phyloP scores from a whole-genome alignment of 2,113 vertebrate genomes.

The Coryphaenoides rupestris region DNA sequence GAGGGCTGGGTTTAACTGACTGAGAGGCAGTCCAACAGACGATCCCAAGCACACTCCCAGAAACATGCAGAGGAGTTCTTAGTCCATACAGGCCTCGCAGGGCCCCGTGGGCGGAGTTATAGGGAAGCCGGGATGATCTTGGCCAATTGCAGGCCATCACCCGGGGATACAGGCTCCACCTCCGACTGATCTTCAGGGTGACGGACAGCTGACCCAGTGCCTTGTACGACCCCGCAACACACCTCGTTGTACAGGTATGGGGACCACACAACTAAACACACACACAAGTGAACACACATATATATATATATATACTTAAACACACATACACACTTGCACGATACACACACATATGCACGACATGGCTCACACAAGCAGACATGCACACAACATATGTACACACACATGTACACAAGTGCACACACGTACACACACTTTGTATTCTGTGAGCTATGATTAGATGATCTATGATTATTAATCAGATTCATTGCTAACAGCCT shows the following conservation, averaged over 20 bases:
- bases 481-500: no score
- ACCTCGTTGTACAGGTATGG: slow-evolving; percentile 46
- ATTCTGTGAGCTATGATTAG: no score
- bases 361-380: no score
- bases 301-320: slow-evolving; percentile 10
- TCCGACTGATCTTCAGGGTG: slow-evolving; percentile 64
- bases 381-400: no score
- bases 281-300: not conserved
- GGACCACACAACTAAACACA: not conserved
- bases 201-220: slow-evolving; percentile 44
- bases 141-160: slow-evolving; percentile 63
- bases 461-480: no score
- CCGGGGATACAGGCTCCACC: slow-evolving; percentile 59
- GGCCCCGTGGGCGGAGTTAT: slow-evolving; percentile 54
- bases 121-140: slow-evolving; percentile 69
- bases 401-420: not conserved
- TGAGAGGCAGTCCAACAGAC: not conserved
- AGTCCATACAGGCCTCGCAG: slow-evolving; percentile 58
- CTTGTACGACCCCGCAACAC: slow-evolving; percentile 32
- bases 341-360: not conserved
- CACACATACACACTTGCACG: not conserved
- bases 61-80: slow-evolving; percentile 41
- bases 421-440: not conserved
- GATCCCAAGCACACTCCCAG: no score
- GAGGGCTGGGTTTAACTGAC: slow-evolving; percentile 2